These are phyloP conservation scores for Pheosia tremula DNA, from an alignment of 2,888 invertebrate species.

Conservation along the genomic window DNA sequence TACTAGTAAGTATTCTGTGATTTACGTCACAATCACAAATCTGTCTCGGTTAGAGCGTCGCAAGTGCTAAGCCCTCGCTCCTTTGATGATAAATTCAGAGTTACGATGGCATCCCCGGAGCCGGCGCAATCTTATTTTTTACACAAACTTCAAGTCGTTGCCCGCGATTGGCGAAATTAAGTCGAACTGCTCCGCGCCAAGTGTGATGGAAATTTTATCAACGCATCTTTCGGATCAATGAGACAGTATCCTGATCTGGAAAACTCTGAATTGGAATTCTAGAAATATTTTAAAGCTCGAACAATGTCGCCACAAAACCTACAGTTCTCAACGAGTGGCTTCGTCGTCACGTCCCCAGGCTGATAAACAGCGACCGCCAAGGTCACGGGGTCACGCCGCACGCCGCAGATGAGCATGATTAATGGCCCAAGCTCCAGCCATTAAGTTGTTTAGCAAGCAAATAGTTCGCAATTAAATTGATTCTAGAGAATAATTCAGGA, in stretches of 20 bases:
- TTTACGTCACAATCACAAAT: neutral
- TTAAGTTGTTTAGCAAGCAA: slow-evolving; percentile 17
- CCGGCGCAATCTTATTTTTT: slow-evolving; percentile 38
- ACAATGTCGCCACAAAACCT: too few species aligned
- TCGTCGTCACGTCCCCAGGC: neutral
- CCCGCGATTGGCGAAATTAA: slow-evolving; percentile 19
- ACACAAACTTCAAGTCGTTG: slow-evolving; percentile 21
- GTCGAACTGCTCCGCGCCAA: slow-evolving; percentile 6
- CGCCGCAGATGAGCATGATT: slow-evolving; percentile 19
- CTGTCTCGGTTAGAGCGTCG: neutral
- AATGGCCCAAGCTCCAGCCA: slow-evolving; percentile 15
- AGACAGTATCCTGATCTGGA: neutral
- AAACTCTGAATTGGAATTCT: neutral
- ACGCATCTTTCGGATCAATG: slow-evolving; percentile 8
- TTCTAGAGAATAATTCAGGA: slow-evolving; percentile 14
- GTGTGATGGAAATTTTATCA: slow-evolving; percentile 14
- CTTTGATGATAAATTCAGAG: slow-evolving; percentile 37
- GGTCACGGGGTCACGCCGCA: slow-evolving; percentile 9
- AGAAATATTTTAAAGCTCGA: neutral
- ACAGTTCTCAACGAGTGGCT: too few species aligned
- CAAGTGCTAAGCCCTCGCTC: neutral
- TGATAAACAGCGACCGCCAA: neutral
- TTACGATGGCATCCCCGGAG: slow-evolving; percentile 53
- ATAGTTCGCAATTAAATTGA: slow-evolving; percentile 28
- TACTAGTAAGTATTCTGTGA: too few species aligned